Base-by-base conservation (phyloP, 1,140 invertebrate species). In the Monomorium pharaonis region DNA sequence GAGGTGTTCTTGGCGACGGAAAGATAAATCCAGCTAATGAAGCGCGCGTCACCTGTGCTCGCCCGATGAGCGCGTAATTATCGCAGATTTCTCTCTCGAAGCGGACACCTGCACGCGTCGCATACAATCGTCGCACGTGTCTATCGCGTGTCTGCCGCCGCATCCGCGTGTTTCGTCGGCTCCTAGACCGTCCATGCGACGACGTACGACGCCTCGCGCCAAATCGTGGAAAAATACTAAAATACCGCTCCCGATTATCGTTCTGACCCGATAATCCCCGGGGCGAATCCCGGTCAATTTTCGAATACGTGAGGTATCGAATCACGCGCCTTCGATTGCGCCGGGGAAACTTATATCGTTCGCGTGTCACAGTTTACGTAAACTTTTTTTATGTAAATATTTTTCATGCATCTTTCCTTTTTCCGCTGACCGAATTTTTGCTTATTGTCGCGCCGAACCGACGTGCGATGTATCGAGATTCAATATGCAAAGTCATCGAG, bases 141-240 rank as follows among this genome's bases (percentile, higher is more conserved):
- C 44, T 84, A 51, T n/a, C 70, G 56, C 81, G 56, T 76, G 70
- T 84, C 70, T 62, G 6, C 30, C 49, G 42, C 58, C 16, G 5
- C 27, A 21, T 60, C 21, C 10, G 42, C 16, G 47, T 47, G n/a
- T 56, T 47, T 33, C 16, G n/a, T 6, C 4, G 7, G 7, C 14
- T 84, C 72, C 14, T 30, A 42, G 3, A 62, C 14, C 30, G 9
- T 12, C 51, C 27, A 21, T 18, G 37, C 10, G 12, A 30, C 27
- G n/a, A 21, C 5, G 10, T 12, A 9, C 2, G 51, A n/a, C n/a
- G 51, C 42, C 16, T 54, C n/a, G 14, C 16, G 24, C 21, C 63
- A 49, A 56, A 44, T 65, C 42, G 18, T n/a, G 30, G 85, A 86
- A 86, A 88, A 83, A 54, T 44, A 49, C n/a, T 51, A 56, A 58